These are phyloP conservation scores for Volucella inanis DNA, from an alignment of 2,888 invertebrate genomes.

Conservation along the genomic window DNA sequence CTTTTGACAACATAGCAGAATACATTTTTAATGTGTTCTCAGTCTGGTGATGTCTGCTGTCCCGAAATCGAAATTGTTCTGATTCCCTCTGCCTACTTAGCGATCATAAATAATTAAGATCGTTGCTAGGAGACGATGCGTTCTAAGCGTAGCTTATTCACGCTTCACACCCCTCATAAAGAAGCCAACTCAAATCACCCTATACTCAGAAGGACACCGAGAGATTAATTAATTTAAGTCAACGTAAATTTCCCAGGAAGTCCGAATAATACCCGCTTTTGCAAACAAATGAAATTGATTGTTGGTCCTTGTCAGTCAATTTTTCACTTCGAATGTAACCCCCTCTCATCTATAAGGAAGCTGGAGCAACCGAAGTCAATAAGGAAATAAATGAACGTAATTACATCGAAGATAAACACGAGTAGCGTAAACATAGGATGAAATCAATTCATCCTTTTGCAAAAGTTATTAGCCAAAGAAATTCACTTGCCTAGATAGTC, in stretches of 20 bases:
- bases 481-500: slow-evolving; percentile 1
- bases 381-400: slow-evolving; percentile 77
- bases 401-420: slow-evolving; percentile 77
- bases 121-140: slow-evolving; percentile 31
- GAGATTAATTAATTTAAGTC: slow-evolving; percentile 83
- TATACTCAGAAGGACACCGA: slow-evolving; percentile 45
- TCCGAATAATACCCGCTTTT: slow-evolving; percentile 56
- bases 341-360: slow-evolving; percentile 3
- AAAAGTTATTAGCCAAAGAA: slow-evolving; percentile 72
- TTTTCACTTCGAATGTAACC: slow-evolving; percentile 70
- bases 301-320: slow-evolving; percentile 76
- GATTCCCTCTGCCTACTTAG: neutral
- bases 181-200: slow-evolving; percentile 35
- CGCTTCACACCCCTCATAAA: slow-evolving; percentile 47
- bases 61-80: neutral
- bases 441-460: slow-evolving; percentile 74
- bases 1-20: slow-evolving; percentile 54
- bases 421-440: slow-evolving; percentile 71
- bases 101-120: slow-evolving; percentile 66
- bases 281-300: slow-evolving; percentile 75
- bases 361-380: slow-evolving; percentile 76
- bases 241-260: slow-evolving; percentile 79
- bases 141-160: slow-evolving; percentile 67
- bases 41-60: slow-evolving; percentile 55
- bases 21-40: slow-evolving; percentile 48